These are phyloP conservation scores for Acleris emargana DNA, from an alignment of 2,888 invertebrate species.

Conservation along the genomic window DNA sequence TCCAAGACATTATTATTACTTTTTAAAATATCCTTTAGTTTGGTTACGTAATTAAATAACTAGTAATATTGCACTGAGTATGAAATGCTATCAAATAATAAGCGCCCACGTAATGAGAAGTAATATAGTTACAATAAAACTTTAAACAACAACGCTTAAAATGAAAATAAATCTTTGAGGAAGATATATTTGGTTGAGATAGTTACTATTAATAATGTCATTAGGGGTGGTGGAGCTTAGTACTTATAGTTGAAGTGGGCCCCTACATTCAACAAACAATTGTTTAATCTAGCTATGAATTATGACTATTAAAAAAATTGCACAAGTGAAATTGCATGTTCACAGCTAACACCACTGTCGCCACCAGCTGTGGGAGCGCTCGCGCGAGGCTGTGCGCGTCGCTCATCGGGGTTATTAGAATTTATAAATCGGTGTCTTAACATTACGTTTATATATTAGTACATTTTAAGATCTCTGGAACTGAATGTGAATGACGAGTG, in stretches of 20 bases:
- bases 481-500: conserved; percentile 78
- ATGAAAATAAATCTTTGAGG: conserved; percentile 81
- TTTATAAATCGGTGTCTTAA: conserved; percentile 73
- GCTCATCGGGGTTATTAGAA: conserved; percentile 72
- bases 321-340: conserved; percentile 82
- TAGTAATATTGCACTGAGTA: conserved; percentile 85
- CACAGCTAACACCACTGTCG: conserved; percentile 79
- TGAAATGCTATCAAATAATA: conserved; percentile 84
- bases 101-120: conserved; percentile 78
- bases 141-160: conserved; percentile 68
- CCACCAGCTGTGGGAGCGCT: conserved; percentile 66
- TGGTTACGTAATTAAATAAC: conserved; percentile 85
- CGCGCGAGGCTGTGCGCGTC: conserved; percentile 43
- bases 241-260: conserved; percentile 75
- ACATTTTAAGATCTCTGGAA: conserved; percentile 76
- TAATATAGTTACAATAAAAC: conserved; percentile 67
- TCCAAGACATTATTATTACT: conserved; percentile 77
- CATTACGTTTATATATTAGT: conserved; percentile 75
- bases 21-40: conserved; percentile 83
- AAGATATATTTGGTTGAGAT: conserved; percentile 75
- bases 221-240: conserved; percentile 68
- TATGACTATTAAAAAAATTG: conserved; percentile 83
- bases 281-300: conserved; percentile 82
- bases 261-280: conserved; percentile 80
- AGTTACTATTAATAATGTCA: conserved; percentile 49